phyloP scores from a whole-genome alignment of 2,797 vertebrate species.

The Argya squamiceps region DNA sequence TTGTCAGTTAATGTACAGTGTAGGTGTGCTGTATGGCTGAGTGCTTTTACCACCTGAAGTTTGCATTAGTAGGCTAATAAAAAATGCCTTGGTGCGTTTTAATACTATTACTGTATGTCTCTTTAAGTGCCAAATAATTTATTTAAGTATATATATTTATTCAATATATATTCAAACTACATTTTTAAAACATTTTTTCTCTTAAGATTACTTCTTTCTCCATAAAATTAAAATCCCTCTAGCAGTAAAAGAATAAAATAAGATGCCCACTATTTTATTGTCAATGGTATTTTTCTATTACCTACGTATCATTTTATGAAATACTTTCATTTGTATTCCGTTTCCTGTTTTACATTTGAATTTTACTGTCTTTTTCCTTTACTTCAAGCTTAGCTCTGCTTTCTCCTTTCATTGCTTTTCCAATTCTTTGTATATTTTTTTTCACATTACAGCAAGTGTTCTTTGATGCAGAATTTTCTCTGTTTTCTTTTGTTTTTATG shows the following conservation, averaged over 20 bases:
- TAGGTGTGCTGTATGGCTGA: background rate
- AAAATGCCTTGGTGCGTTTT: background rate
- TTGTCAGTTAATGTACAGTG: background rate
- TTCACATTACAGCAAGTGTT: background rate
- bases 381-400: background rate
- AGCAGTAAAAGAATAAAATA: background rate
- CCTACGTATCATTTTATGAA: background rate
- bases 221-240: background rate
- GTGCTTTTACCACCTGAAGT: background rate
- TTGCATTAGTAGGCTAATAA: background rate
- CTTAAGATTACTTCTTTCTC: background rate
- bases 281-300: background rate
- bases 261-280: background rate
- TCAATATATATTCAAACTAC: background rate
- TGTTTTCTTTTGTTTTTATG: background rate
- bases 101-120: background rate
- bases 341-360: background rate
- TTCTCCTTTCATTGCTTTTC: background rate
- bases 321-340: background rate
- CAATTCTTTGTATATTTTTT: background rate
- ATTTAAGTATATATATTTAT: background rate
- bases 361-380: background rate
- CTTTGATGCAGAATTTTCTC: background rate
- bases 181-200: background rate
- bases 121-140: background rate